phyloP scores from a whole-genome alignment of 2,888 invertebrate species.

The Coleophora deauratella region DNA sequence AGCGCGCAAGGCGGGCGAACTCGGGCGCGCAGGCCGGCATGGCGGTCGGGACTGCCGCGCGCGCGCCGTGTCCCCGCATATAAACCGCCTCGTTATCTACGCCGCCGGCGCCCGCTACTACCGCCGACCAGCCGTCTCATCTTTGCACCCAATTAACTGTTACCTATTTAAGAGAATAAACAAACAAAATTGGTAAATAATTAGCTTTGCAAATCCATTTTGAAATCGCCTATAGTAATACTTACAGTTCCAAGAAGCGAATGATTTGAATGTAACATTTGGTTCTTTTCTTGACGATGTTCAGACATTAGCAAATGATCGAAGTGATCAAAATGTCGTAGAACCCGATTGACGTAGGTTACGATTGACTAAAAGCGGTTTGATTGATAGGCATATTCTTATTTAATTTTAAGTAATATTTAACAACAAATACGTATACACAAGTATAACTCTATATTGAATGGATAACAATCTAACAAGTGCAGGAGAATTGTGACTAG shows the following conservation, averaged over 20 bases:
- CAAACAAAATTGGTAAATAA: constrained; percentile 13
- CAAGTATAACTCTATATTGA: no score
- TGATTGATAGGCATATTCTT: constrained; percentile 3
- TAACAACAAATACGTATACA: no score
- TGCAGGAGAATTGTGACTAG: no score
- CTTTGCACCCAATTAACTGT: constrained; percentile 69
- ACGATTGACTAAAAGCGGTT: constrained; percentile 2
- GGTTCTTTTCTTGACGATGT: no score
- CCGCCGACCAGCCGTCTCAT: constrained; percentile 34
- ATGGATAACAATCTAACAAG: constrained; percentile 1
- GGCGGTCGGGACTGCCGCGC: constrained; percentile 55
- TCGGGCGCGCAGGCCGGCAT: constrained; percentile 82
- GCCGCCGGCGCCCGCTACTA: constrained; percentile 32
- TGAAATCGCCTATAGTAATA: background rate
- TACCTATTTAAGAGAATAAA: constrained; percentile 47
- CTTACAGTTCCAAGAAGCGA: background rate
- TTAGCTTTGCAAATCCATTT: background rate
- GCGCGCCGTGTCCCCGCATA: constrained; percentile 46
- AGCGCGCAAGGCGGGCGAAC: constrained; percentile 74
- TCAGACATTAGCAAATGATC: constrained; percentile 2
- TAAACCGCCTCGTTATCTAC: constrained; percentile 64
- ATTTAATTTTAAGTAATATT: constrained; percentile 13
- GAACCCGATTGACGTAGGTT: background rate
- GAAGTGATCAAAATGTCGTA: background rate
- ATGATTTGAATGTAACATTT: background rate